Evolutionary conservation across 2,888 invertebrate genomes (phyloP), one percentile per base, ranked within the genome.

Genomic region (Microplitis deprimator): DNA sequence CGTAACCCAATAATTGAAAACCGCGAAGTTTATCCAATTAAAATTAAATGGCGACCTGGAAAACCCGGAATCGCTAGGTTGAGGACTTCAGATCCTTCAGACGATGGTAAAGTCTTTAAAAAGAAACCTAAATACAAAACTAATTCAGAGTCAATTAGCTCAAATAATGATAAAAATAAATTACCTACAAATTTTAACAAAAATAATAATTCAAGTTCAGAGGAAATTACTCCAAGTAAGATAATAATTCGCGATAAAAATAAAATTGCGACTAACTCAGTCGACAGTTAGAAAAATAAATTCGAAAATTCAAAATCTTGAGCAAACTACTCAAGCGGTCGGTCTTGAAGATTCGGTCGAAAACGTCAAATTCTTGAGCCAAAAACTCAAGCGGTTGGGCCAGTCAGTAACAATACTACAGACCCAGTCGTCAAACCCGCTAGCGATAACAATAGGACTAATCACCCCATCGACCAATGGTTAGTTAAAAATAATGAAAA

Each of bases 41-140:
- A 50, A 10, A 10, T 17, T 86, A 64, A 13, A 62, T 60, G n/a
- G 40, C 76, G 3, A 50, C 69, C 17, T 75, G 77, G 29, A 76
- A 80, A 61, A 64, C 75, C 16, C 75, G 70, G n/a, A 62, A 62
- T 77, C 75, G 8, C 40, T 65, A 65, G 76, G 69, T 41, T 76
- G 60, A 20, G 29, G 17, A 61, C 39, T 10, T 10, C 50, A 1
- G 50, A 50, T 50, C 3, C 50, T 10, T 50, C 50, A 50, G 50
- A 13, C 13, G 4, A 29, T 29, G 29, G 29, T 29, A 4, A 29
- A 29, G 29, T 29, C 29, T 4, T 13, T 13, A 50, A 8, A 50
- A 50, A 50, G 13, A 50, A 50, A 50, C 50, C 13, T 3, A 50
- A 50, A 50, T 3, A 10, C 10, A 4, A 8, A 10, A 50, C 13